phyloP scores from a whole-genome alignment of 2,113 vertebrate species.

The Barbus barbus region DNA sequence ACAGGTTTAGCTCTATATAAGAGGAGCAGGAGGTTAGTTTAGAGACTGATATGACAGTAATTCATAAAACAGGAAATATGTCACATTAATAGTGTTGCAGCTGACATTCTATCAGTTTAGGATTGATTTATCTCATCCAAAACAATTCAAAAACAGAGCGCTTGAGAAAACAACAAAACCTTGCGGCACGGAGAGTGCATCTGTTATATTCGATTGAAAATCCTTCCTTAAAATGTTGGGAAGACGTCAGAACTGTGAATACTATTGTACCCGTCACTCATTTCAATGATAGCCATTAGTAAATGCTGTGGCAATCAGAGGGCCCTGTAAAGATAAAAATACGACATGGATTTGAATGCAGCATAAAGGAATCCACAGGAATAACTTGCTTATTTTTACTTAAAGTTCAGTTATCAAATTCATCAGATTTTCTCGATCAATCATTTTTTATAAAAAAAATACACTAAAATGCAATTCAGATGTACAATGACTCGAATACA shows the following conservation, averaged over 20 bases:
- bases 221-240: neutral
- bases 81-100: constrained; percentile 40
- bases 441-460: neutral
- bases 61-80: constrained; percentile 42
- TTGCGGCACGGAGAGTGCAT: constrained; percentile 1
- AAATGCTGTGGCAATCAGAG: constrained; percentile 98
- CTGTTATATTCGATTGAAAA: constrained; percentile 30
- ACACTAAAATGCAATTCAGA: neutral
- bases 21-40: constrained; percentile 49
- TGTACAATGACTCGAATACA: neutral
- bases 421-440: neutral
- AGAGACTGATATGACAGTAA: constrained; percentile 44
- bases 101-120: constrained; percentile 26
- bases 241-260: constrained; percentile 10
- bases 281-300: constrained; percentile 99
- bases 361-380: neutral
- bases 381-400: too few species aligned
- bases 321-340: constrained; percentile 77
- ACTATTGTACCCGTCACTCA: constrained; percentile 37
- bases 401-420: neutral
- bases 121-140: constrained; percentile 1
- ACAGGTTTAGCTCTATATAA: constrained; percentile 49
- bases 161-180: constrained; percentile 21
- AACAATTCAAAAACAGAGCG: constrained; percentile 16
- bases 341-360: neutral